Percentiles rank a stretch among this genome's conserved stretches.
phyloP scores from a whole-genome alignment of 1,140 invertebrate species.

The Diuraphis noxia region DNA sequence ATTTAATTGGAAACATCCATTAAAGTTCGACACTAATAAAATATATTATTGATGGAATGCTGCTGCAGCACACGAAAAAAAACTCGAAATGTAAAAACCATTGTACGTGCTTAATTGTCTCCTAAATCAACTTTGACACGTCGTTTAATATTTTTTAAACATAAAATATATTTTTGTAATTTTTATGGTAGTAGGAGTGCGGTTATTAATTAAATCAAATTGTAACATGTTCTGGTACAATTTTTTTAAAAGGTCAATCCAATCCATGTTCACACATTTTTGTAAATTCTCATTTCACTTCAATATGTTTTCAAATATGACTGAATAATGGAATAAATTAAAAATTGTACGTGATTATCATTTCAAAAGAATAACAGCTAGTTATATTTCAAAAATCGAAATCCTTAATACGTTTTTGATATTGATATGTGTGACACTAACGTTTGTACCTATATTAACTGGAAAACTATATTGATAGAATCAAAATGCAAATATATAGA shows the following conservation, averaged over 20 bases:
- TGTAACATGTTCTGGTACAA: background rate
- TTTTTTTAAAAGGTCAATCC: background rate
- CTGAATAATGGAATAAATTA: background rate
- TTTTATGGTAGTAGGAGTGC: background rate
- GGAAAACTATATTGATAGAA: background rate
- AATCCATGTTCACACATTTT: background rate
- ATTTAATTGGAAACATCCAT: background rate
- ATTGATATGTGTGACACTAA: background rate
- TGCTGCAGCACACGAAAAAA: background rate
- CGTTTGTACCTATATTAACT: background rate
- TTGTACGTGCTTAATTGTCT: conserved; percentile 3
- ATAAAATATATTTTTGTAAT: background rate
- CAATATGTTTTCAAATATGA: background rate
- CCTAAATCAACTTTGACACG: conserved; percentile 34
- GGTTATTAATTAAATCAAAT: background rate
- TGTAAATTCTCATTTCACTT: background rate
- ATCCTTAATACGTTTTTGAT: background rate
- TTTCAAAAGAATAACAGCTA: background rate
- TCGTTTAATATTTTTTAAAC: background rate
- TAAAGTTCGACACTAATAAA: background rate
- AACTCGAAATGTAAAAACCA: background rate
- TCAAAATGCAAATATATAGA: background rate
- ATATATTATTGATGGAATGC: background rate
- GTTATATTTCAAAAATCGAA: background rate
- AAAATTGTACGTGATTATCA: background rate